Evolutionary conservation across 1,140 invertebrate species (phyloP).

Genomic region (Caenorhabditis briggsae): DNA sequence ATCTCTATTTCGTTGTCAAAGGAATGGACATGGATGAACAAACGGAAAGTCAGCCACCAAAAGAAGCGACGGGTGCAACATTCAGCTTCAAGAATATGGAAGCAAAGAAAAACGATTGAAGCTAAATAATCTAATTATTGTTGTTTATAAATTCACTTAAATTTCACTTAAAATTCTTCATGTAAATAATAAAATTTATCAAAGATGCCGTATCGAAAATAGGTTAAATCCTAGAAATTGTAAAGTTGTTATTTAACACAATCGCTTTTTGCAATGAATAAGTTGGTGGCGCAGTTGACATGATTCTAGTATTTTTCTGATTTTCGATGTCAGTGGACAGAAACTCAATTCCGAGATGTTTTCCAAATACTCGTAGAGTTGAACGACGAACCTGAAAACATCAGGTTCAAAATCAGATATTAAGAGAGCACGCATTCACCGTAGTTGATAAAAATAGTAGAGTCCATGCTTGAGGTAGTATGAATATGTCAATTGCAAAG

Average conservation of each 20-base stretch:
- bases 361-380: constrained; percentile 16
- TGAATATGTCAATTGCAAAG: constrained; percentile 51
- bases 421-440: not conserved
- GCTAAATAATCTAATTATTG: not conserved
- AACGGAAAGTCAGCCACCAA: not conserved
- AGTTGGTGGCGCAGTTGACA: constrained; percentile 6
- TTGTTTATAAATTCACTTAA: not conserved
- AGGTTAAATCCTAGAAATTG: not conserved
- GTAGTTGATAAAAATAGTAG: constrained; percentile 40
- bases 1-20: constrained; percentile 80
- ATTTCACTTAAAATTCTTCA: not conserved
- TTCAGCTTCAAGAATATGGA: constrained; percentile 51
- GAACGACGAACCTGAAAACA: constrained; percentile 25
- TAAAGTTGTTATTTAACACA: constrained; percentile 15
- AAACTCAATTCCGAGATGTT: constrained; percentile 6
- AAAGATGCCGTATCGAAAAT: not conserved
- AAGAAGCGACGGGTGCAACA: not conserved
- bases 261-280: not conserved
- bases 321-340: constrained; percentile 4
- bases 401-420: not conserved
- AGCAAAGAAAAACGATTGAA: constrained; percentile 28
- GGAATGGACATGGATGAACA: constrained; percentile 68
- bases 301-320: not conserved
- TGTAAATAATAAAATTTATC: not conserved
- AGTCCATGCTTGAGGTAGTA: constrained; percentile 57